These are phyloP conservation scores for Drosophila acutilabella DNA, from an alignment of 2,888 invertebrate genomes.

Conservation along the genomic window DNA sequence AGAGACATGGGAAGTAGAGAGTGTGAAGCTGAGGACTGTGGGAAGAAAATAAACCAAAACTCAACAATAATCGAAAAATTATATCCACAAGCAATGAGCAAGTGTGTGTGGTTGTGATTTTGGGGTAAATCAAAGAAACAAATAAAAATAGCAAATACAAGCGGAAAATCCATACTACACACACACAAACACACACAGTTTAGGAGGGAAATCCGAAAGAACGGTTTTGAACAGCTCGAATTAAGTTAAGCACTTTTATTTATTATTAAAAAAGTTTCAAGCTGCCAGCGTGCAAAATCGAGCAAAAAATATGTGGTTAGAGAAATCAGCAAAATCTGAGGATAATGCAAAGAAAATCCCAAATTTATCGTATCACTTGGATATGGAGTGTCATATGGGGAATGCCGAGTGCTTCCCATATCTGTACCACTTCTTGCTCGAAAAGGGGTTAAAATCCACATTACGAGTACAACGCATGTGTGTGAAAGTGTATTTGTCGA, in stretches of 20 bases:
- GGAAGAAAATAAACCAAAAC: constrained; percentile 64
- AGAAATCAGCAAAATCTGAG: constrained; percentile 68
- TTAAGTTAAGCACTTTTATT: constrained; percentile 82
- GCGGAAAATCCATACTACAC: constrained; percentile 56
- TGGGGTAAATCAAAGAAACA: constrained; percentile 71
- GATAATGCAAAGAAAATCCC: constrained; percentile 79
- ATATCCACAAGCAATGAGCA: constrained; percentile 53
- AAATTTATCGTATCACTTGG: constrained; percentile 78
- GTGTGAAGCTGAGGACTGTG: neutral
- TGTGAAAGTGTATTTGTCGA: constrained; percentile 23
- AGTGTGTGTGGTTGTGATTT: constrained; percentile 6
- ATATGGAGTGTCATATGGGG: constrained; percentile 72
- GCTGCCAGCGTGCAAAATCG: constrained; percentile 36
- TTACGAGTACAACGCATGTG: constrained; percentile 51
- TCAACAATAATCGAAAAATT: constrained; percentile 78
- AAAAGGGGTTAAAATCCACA: constrained; percentile 76
- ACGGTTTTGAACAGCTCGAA: constrained; percentile 68
- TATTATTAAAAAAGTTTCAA: constrained; percentile 81
- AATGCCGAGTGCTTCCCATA: constrained; percentile 23
- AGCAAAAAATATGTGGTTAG: constrained; percentile 37
- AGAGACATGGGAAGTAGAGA: constrained; percentile 20
- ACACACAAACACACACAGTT: constrained; percentile 12
- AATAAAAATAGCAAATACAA: constrained; percentile 75
- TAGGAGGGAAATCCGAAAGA: constrained; percentile 12
- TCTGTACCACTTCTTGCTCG: constrained; percentile 2